Evolutionary conservation across 2,888 invertebrate genomes (phyloP).

Genomic region (Steinernema carpocapsae): DNA sequence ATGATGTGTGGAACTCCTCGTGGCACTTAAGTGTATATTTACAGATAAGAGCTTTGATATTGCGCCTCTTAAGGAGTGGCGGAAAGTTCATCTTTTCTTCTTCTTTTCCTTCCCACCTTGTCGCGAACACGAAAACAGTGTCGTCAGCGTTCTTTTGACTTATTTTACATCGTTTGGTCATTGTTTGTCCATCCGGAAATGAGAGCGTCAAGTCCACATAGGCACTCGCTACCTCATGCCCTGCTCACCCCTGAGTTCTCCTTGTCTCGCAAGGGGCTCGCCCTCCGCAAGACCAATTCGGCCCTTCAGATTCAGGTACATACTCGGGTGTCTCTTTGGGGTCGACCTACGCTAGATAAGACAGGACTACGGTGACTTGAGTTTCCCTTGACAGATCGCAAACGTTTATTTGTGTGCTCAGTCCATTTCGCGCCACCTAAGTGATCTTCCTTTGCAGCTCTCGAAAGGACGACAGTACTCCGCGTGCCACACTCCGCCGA

Average conservation of each 20-base stretch:
- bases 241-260: slow-evolving; percentile 24
- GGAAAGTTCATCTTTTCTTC: slow-evolving; percentile 16
- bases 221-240: slow-evolving; percentile 30
- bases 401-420: too few relatives aligned
- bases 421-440: too few relatives aligned
- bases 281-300: slow-evolving; percentile 20
- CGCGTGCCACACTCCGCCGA: slow-evolving; percentile 11
- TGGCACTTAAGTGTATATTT: slow-evolving; percentile 11
- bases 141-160: not conserved
- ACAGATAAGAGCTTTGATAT: slow-evolving; percentile 33
- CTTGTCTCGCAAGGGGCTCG: slow-evolving; percentile 21
- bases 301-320: slow-evolving; percentile 28
- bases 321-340: not conserved
- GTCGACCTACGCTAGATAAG: too few relatives aligned
- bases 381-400: too few relatives aligned
- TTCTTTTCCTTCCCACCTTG: not conserved
- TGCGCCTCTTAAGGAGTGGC: slow-evolving; percentile 1
- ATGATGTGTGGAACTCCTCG: slow-evolving; percentile 21
- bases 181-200: not conserved
- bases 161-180: not conserved
- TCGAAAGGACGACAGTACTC: slow-evolving; percentile 30
- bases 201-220: slow-evolving; percentile 29
- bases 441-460: slow-evolving; percentile 6
- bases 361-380: too few relatives aligned
- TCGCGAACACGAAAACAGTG: not conserved